phyloP scores from a whole-genome alignment of 2,888 invertebrate genomes.

The Perizoma affinitatum region DNA sequence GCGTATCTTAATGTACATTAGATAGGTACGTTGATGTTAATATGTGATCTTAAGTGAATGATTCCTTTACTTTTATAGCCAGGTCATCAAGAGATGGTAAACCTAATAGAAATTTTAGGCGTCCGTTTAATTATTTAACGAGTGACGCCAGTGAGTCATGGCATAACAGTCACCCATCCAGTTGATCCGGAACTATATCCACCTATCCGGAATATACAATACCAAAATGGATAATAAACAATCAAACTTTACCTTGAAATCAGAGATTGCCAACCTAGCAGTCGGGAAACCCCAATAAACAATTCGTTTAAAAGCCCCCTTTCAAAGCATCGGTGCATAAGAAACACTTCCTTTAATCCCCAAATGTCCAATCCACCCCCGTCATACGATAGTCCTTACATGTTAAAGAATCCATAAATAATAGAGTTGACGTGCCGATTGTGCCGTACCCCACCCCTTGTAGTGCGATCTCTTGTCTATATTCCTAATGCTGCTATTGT shows the following conservation, averaged over 20 bases:
- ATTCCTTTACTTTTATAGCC: too few relatives aligned
- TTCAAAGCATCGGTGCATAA: constrained; percentile 61
- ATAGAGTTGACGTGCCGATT: constrained; percentile 83
- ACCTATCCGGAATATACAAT: too few relatives aligned
- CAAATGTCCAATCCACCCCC: constrained; percentile 71
- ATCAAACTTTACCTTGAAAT: constrained; percentile 5
- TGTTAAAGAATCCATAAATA: constrained; percentile 85
- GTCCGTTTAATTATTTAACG: too few relatives aligned
- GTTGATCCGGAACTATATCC: too few relatives aligned
- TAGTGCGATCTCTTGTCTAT: constrained; percentile 71
- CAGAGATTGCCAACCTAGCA: constrained; percentile 13
- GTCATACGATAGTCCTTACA: constrained; percentile 73
- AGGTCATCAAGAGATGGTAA: too few relatives aligned
- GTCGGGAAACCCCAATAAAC: constrained; percentile 31
- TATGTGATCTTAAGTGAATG: too few relatives aligned
- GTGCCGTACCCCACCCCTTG: constrained; percentile 64
- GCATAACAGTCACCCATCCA: too few relatives aligned
- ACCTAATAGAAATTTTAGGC: too few relatives aligned
- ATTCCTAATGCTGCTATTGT: constrained; percentile 80
- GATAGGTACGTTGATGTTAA: too few relatives aligned
- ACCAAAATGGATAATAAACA: neutral
- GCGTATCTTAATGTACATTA: too few relatives aligned
- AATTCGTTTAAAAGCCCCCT: constrained; percentile 58
- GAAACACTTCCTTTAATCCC: constrained; percentile 79
- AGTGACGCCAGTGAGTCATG: too few relatives aligned